These are phyloP conservation scores for Sorex fumeus DNA, from an alignment of 2,113 vertebrate genomes.

Conservation along the genomic window DNA sequence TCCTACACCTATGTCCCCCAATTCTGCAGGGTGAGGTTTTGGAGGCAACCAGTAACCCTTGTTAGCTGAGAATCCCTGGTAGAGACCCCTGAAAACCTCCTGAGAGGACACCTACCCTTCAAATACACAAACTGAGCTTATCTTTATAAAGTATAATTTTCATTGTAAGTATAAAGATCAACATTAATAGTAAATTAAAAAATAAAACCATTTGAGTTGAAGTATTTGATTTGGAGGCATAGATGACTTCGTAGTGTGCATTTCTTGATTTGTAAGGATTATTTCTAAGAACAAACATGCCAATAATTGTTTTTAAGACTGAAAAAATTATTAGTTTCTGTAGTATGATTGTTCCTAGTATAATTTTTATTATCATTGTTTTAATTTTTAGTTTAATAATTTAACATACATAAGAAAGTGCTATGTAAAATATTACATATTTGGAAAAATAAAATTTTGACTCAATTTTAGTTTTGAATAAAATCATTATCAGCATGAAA, in stretches of 20 bases:
- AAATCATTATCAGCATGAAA: neutral
- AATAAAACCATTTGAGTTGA: neutral
- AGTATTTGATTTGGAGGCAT: neutral
- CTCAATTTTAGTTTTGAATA: neutral
- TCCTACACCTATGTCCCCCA: too few relatives aligned
- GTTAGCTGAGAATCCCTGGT: too few relatives aligned
- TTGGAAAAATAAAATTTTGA: conserved; percentile 14
- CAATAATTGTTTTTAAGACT: neutral
- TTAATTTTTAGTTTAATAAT: neutral
- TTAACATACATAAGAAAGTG: conserved; percentile 6
- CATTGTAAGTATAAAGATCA: neutral
- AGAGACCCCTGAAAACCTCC: too few relatives aligned
- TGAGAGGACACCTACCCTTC: too few relatives aligned
- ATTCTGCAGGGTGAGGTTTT: too few relatives aligned
- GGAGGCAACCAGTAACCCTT: too few relatives aligned
- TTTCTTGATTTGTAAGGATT: conserved; percentile 20
- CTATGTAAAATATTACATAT: neutral
- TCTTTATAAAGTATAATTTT: conserved; percentile 1
- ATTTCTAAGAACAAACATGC: neutral
- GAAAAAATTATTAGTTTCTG: conserved; percentile 11
- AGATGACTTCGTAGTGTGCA: neutral
- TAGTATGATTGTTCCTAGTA: neutral
- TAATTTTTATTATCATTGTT: neutral
- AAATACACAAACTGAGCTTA: neutral
- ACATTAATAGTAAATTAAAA: conserved; percentile 1